Conservation (phyloP, 2,797 vertebrate genomes). For the Mormyrops boulengeri region DNA sequence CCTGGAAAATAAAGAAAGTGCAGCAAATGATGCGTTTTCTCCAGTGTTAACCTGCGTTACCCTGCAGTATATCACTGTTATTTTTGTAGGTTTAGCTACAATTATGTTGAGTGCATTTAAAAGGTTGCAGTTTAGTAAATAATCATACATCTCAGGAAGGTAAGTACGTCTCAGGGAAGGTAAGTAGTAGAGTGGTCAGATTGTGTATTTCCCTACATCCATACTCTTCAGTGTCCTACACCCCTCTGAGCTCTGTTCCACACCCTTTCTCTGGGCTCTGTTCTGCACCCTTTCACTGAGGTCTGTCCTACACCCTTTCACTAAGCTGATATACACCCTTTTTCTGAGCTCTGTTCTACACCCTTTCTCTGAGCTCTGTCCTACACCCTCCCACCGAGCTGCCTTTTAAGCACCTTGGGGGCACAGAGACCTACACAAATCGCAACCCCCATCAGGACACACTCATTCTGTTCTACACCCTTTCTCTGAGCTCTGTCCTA, state of each 20-base stretch:
- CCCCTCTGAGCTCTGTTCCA: neutral
- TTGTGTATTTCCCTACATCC: neutral
- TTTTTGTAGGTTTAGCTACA: slow-evolving; percentile 3
- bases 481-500: neutral
- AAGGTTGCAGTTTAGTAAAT: neutral
- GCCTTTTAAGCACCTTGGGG: neutral
- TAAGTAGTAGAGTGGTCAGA: neutral
- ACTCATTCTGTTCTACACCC: neutral
- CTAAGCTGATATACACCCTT: neutral
- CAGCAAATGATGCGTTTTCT: neutral
- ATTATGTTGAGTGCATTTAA: neutral
- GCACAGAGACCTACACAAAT: neutral
- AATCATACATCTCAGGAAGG: neutral
- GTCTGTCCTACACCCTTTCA: neutral
- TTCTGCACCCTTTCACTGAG: neutral
- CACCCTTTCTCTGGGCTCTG: neutral
- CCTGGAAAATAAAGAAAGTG: neutral
- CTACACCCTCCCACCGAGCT: neutral
- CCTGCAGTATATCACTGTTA: neutral
- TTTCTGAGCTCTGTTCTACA: neutral
- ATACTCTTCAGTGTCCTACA: neutral
- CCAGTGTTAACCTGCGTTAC: neutral
- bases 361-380: neutral
- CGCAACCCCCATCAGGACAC: neutral
- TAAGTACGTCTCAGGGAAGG: neutral